A percentile compares a stretch with the other conserved stretches of the same genome.
These are phyloP conservation scores for Gavia stellata DNA, from an alignment of 2,113 vertebrate species.

Conservation along the genomic window DNA sequence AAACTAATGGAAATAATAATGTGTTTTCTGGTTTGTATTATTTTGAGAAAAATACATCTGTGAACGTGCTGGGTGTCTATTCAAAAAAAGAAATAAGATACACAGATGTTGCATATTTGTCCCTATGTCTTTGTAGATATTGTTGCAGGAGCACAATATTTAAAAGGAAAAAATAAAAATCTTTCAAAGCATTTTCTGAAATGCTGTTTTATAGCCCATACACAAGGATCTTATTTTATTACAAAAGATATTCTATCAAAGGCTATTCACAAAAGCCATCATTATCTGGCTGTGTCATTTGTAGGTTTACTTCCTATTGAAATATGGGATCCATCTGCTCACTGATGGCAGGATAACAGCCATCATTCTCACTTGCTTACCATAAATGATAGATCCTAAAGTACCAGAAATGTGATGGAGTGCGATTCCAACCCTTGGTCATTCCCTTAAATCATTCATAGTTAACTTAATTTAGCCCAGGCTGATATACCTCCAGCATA, in stretches of 20 bases:
- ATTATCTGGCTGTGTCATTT: constrained; percentile 31
- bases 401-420: constrained; percentile 4
- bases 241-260: constrained; percentile 17
- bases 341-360: neutral
- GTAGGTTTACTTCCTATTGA: constrained; percentile 33
- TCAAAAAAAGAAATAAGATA: constrained; percentile 9
- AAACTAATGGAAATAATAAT: neutral
- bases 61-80: neutral
- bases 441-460: neutral
- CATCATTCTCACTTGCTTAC: constrained; percentile 14
- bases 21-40: neutral
- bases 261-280: constrained; percentile 16
- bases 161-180: constrained; percentile 34
- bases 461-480: constrained; percentile 8
- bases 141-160: constrained; percentile 20
- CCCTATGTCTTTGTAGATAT: neutral
- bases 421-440: neutral
- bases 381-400: constrained; percentile 16
- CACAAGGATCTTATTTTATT: constrained; percentile 41
- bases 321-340: constrained; percentile 55
- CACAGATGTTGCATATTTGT: constrained; percentile 37
- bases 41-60: neutral
- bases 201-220: constrained; percentile 31
- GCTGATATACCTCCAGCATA: neutral
- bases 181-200: constrained; percentile 54